phyloP scores from a whole-genome alignment of 2,797 vertebrate genomes.

The Ceryle rudis region DNA sequence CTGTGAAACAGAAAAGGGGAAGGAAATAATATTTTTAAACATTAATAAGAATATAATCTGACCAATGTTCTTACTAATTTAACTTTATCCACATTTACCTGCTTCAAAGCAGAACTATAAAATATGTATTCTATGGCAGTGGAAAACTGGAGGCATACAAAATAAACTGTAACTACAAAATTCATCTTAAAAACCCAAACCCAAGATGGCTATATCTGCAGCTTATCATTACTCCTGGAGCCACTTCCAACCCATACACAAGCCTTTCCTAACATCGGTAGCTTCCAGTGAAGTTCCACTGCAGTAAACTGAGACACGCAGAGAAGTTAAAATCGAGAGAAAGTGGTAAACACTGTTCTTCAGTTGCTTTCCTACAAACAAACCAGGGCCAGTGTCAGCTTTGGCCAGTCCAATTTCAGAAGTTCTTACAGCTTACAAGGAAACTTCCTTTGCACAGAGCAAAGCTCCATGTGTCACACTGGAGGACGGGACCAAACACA shows the following conservation, averaged over 20 bases:
- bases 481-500: neutral
- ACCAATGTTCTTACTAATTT: neutral
- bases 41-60: neutral
- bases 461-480: fast-evolving
- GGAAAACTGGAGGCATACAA: neutral
- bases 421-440: neutral
- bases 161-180: neutral
- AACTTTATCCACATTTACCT: neutral
- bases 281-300: neutral
- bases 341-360: neutral
- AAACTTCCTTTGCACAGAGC: neutral
- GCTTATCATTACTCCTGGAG: neutral
- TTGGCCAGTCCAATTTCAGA: neutral
- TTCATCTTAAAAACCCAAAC: neutral
- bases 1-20: neutral
- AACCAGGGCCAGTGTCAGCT: neutral
- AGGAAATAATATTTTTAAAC: neutral
- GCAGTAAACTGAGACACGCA: neutral
- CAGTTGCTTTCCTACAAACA: neutral
- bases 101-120: neutral
- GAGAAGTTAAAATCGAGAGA: neutral
- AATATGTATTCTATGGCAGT: neutral
- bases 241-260: neutral
- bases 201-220: neutral
- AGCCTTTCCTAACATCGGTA: neutral